phyloP scores from a whole-genome alignment of 53 echinoderm and acorn worm species.

The Pentamera pediparva region DNA sequence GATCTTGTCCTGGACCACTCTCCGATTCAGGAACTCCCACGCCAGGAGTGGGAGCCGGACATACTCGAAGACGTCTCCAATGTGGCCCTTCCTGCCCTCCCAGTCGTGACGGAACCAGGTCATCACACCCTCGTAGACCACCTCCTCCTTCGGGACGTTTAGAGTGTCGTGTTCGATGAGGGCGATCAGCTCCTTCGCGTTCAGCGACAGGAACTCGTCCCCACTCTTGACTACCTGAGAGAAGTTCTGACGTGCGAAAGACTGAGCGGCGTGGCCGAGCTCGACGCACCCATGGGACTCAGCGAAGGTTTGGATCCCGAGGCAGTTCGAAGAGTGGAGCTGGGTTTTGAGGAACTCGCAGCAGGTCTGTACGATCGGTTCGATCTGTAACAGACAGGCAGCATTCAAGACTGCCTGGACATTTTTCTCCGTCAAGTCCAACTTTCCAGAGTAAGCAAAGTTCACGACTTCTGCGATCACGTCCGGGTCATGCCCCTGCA shows the following conservation, averaged over 20 bases:
- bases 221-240: conserved; percentile 68
- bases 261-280: conserved; percentile 60
- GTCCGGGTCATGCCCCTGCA: conserved; percentile 57
- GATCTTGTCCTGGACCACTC: conserved; percentile 66
- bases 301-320: conserved; percentile 85
- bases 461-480: conserved; percentile 74
- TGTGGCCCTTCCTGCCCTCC: conserved; percentile 19
- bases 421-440: conserved; percentile 68
- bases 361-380: conserved; percentile 57
- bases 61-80: conserved; percentile 82
- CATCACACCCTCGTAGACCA: conserved; percentile 73
- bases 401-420: conserved; percentile 76
- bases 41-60: conserved; percentile 85
- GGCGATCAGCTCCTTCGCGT: conserved; percentile 53
- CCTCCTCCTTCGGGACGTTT: conserved; percentile 83
- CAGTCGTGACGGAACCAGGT: conserved; percentile 66
- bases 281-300: conserved; percentile 83
- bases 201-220: conserved; percentile 79
- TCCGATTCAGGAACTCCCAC: conserved; percentile 88
- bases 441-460: conserved; percentile 74
- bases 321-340: conserved; percentile 84
- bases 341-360: conserved; percentile 82
- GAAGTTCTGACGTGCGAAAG: conserved; percentile 68
- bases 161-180: conserved; percentile 73
- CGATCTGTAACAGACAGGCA: conserved; percentile 80